Base-by-base conservation (phyloP, 2,888 invertebrate species). In the Callimorpha dominula region DNA sequence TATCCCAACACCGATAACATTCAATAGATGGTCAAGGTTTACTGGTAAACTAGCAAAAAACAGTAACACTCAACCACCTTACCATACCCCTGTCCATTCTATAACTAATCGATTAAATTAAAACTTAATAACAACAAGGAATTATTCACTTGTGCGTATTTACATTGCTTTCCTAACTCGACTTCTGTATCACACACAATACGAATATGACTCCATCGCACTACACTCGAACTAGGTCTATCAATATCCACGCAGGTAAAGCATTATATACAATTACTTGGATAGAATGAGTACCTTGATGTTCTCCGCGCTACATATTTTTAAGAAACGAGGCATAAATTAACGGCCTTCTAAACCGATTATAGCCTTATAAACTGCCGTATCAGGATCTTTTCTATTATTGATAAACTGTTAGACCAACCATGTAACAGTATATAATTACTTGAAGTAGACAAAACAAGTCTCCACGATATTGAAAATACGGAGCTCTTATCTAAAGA, bases 91-190 rank as follows among this genome's bases (percentile, higher is more conserved):
- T 46, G 6, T 46, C 43, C 14, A 31, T 5, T 31, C 14, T 60
- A 31, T 20, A 60, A 14, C 12, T 6, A 60, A 60, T 31, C 4
- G 12, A 31, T 6, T 31, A 60, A 31, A 12, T 60, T 60, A 6
- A 57, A 60, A 60, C 14, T 12, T 12, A 20, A 57, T 20, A 12
- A 20, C 4, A 57, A 54, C n/a, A n/a, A 57, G 5, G 31, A 6
- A 60, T 60, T 31, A 60, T 60, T 12, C 31, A 60, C 14, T 60
- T 60, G 60, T 60, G 31, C 60, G 60, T 60, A 60, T 31, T 60
- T 60, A 60, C 60, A 60, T 14, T 52, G 17, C 52, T 60, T 31
- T 60, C 5, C 14, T 6, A 3, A 46, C 43, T 46, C 43, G 9
- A 46, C 43, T 31, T 60, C 11, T 60, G 31, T 60, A 14, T 60